Evolutionary conservation across 2,113 vertebrate genomes (phyloP).

Genomic region (Sturnira hondurensis): DNA sequence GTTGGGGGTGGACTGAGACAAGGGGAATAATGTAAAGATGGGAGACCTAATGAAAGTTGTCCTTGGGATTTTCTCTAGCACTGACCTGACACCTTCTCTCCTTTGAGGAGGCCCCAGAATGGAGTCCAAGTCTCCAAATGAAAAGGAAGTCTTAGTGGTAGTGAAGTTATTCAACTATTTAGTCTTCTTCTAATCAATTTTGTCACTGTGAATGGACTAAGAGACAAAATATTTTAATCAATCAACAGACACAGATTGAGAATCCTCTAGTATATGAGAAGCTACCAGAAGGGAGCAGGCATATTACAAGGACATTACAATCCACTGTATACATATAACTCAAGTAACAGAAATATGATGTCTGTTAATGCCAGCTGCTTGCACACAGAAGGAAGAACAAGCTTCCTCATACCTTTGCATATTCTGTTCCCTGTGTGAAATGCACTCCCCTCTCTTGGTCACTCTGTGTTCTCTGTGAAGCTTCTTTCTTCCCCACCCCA

Average conservation of each 20-base stretch:
- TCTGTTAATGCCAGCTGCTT: not conserved
- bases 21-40: not conserved
- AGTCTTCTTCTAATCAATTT: not conserved
- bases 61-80: not conserved
- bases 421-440: not conserved
- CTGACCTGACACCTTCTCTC: not conserved
- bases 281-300: not conserved
- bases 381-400: not conserved
- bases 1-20: not conserved
- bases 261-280: not conserved
- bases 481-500: not conserved
- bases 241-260: not conserved
- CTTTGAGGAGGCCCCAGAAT: not conserved
- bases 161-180: not conserved
- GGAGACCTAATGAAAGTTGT: not conserved
- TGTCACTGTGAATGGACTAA: not conserved
- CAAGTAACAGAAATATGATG: not conserved
- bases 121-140: not conserved
- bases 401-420: not conserved
- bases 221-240: not conserved
- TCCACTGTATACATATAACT: not conserved
- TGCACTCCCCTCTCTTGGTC: fast-evolving
- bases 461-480: not conserved
- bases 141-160: not conserved
- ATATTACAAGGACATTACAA: fast-evolving